Evolutionary conservation across 1,140 invertebrate genomes (phyloP), one percentile per base, ranked within the genome.

Genomic region (Lordiphosa clarofinis): DNA sequence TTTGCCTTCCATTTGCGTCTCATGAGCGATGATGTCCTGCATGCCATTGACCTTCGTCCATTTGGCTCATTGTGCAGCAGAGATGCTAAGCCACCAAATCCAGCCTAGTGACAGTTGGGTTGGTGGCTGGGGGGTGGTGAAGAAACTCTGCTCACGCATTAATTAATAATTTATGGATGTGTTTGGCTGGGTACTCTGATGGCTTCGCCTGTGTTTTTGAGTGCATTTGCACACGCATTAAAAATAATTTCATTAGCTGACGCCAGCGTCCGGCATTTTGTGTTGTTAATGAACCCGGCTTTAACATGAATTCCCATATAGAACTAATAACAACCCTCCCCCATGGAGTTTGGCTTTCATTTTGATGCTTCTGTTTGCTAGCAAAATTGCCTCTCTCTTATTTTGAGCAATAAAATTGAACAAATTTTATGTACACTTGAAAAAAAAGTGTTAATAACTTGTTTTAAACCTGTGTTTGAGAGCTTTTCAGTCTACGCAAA

Each of bases 111-210:
- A 40, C 49, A 40, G 47, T 19, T 11, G 43, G 42, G 57, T 43
- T 37, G 47, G 36, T 19, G 54, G n/a, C n/a, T n/a, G n/a, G n/a
- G n/a, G n/a, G n/a, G n/a, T n/a, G n/a, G n/a, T n/a, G n/a, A n/a
- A n/a, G 71, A 82, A 67, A 68, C 75, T 82, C 75, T 82, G 75
- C 47, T 75, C 75, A 68, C 72, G 72, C 76, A 81, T 82, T 82
- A 81, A 81, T 81, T 81, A 81, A 82, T 73, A 63, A 81, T 82
- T 82, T 72, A 82, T 76, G 61, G 68, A 24, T 42, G 33, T 39
- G 50, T 46, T 49, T 15, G 46, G 40, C 24, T 52, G 63, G 57
- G 10, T 11, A n/a, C 24, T 19, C 31, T 12, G n/a, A 12, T 46
- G 43, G 42, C 42, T 31, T 67, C 21, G 47, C 47, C 64, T 67